A percentile compares a stretch with the other conserved stretches of the same genome.
Evolutionary conservation across 2,797 vertebrate species (phyloP).

Genomic region (Manis pentadactyla): DNA sequence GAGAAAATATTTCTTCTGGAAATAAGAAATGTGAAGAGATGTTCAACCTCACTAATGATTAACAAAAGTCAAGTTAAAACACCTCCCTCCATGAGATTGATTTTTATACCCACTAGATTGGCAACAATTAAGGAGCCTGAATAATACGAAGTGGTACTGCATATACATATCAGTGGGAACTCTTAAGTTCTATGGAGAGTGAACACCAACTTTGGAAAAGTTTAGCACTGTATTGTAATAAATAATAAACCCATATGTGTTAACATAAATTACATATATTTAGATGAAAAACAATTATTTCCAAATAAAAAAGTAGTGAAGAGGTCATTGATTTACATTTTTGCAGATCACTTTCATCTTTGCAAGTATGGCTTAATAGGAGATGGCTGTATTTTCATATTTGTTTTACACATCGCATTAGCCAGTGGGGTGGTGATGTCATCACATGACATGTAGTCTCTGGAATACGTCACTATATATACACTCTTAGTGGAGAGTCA

Average conservation of each 20-base stretch:
- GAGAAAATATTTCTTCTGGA: neutral
- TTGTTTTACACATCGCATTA: neutral
- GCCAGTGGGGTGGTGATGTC: neutral
- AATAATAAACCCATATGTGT: neutral
- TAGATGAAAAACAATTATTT: neutral
- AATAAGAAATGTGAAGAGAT: neutral
- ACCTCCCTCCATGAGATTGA: neutral
- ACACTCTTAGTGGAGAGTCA: neutral
- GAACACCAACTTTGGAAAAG: neutral
- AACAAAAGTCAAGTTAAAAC: neutral
- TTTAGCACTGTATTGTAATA: neutral
- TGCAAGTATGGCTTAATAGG: neutral
- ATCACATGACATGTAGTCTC: neutral
- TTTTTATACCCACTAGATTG: neutral
- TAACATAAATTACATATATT: neutral
- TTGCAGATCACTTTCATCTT: neutral
- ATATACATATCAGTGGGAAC: neutral
- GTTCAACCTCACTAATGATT: neutral
- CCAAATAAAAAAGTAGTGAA: neutral
- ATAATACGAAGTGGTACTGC: neutral
- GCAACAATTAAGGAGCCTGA: neutral
- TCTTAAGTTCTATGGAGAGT: neutral
- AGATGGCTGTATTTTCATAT: neutral
- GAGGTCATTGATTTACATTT: neutral
- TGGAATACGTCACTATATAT: neutral